Conservation (phyloP, 2,888 invertebrate genomes). For the Chymomyza caudatula region DNA sequence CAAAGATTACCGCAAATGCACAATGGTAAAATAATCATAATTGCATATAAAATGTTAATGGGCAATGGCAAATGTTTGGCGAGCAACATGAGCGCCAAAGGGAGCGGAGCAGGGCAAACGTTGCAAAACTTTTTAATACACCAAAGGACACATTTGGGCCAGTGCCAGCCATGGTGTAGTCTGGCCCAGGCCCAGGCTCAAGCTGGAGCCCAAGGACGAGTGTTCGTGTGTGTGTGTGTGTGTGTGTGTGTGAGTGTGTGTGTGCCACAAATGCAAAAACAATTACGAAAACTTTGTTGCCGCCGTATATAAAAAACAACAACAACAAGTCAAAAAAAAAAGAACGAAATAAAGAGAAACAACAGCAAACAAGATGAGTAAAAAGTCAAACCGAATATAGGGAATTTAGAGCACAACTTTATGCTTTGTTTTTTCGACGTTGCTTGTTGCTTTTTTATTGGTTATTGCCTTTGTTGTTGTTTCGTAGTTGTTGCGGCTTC, state of each 20-base stretch:
- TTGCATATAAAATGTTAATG: constrained; percentile 72
- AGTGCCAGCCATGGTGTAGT: constrained; percentile 4
- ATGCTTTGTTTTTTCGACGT: constrained; percentile 3
- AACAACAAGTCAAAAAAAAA: constrained; percentile 15
- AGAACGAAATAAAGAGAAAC: constrained; percentile 12
- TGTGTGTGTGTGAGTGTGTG: constrained; percentile 30
- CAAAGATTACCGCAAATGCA: constrained; percentile 71
- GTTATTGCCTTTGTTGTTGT: constrained; percentile 42
- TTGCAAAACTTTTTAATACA: constrained; percentile 68
- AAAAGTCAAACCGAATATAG: constrained; percentile 64
- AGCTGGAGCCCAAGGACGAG: not conserved
- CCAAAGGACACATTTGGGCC: constrained; percentile 72
- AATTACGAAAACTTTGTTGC: constrained; percentile 72
- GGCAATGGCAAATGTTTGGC: constrained; percentile 55
- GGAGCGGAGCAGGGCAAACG: constrained; percentile 19
- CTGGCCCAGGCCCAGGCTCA: not conserved
- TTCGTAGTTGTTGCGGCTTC: constrained; percentile 41
- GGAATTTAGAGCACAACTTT: constrained; percentile 49
- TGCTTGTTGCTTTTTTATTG: constrained; percentile 50
- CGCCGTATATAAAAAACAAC: constrained; percentile 13
- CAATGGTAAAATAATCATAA: constrained; percentile 73
- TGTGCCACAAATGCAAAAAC: constrained; percentile 68
- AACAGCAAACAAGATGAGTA: not conserved
- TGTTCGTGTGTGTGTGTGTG: constrained; percentile 9
- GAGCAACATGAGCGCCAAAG: constrained; percentile 23